A percentile compares a stretch with the other conserved stretches of the same genome.
Conservation (phyloP, 2,888 invertebrate species). For the Ormyrus nitidulus region DNA sequence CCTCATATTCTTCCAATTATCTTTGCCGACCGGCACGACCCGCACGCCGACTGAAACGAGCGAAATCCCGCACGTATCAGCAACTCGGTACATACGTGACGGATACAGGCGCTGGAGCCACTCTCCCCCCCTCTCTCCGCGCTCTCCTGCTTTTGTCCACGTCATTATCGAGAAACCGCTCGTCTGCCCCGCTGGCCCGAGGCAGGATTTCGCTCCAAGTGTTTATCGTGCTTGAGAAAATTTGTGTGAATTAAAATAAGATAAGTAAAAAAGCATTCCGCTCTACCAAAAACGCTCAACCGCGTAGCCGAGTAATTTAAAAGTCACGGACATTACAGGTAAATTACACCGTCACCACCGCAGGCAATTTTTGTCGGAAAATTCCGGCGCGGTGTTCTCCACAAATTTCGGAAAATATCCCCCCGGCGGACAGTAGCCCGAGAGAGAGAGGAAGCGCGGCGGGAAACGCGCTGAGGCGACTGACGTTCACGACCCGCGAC, state of each 20-base stretch:
- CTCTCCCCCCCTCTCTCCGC: neutral
- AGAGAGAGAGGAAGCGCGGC: neutral
- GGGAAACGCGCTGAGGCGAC: slow-evolving; percentile 29
- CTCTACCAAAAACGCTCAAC: too few species aligned
- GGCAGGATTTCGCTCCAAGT: too few species aligned
- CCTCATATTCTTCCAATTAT: slow-evolving; percentile 65
- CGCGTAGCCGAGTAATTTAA: too few species aligned
- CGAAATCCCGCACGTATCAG: slow-evolving; percentile 67
- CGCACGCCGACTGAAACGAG: slow-evolving; percentile 3
- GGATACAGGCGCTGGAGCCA: slow-evolving; percentile 32
- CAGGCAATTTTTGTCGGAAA: too few species aligned
- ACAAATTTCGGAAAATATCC: too few species aligned
- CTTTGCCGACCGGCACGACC: slow-evolving; percentile 40
- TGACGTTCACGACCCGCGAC: slow-evolving; percentile 48
- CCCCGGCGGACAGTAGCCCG: neutral
- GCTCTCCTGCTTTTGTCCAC: slow-evolving; percentile 19
- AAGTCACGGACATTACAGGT: too few species aligned
- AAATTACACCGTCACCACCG: too few species aligned
- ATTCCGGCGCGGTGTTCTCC: too few species aligned
- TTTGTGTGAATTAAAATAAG: too few species aligned
- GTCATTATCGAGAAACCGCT: neutral
- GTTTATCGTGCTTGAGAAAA: too few species aligned
- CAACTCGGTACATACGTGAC: slow-evolving; percentile 66
- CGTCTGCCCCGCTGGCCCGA: too few species aligned
- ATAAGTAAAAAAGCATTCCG: too few species aligned